Percentiles rank a stretch among this genome's conserved stretches.
Evolutionary conservation across 1,140 invertebrate genomes (phyloP).

Genomic region (Aphis craccivora): DNA sequence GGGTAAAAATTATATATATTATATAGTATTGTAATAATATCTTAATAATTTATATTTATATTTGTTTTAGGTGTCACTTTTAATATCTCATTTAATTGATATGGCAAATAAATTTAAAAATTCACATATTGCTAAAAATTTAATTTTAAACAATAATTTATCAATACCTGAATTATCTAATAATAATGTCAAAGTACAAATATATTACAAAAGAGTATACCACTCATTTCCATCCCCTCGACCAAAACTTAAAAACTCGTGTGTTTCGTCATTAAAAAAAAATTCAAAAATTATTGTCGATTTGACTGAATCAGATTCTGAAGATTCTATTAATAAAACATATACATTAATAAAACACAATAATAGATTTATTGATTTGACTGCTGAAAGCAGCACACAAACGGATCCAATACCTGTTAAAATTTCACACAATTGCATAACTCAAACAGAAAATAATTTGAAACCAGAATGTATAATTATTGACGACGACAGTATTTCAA

Average conservation of each 20-base stretch:
- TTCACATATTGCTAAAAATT: constrained; percentile 14
- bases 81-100: constrained; percentile 27
- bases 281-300: constrained; percentile 17
- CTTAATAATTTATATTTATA: not conserved
- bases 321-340: constrained; percentile 32
- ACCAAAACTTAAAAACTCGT: not conserved
- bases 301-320: constrained; percentile 25
- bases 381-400: constrained; percentile 7
- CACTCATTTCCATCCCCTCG: constrained; percentile 34
- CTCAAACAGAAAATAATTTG: constrained; percentile 8
- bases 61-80: constrained; percentile 32
- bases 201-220: constrained; percentile 47
- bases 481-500: not conserved
- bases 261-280: not conserved
- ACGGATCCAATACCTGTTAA: constrained; percentile 14
- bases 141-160: constrained; percentile 24
- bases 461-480: not conserved
- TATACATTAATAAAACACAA: constrained; percentile 20
- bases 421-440: not conserved
- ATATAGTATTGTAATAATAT: not conserved
- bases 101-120: constrained; percentile 34
- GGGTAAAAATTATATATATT: not conserved
- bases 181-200: not conserved
- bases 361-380: not conserved
- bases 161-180: not conserved